phyloP scores from a whole-genome alignment of 2,797 vertebrate species.

The Gastrophryne carolinensis region DNA sequence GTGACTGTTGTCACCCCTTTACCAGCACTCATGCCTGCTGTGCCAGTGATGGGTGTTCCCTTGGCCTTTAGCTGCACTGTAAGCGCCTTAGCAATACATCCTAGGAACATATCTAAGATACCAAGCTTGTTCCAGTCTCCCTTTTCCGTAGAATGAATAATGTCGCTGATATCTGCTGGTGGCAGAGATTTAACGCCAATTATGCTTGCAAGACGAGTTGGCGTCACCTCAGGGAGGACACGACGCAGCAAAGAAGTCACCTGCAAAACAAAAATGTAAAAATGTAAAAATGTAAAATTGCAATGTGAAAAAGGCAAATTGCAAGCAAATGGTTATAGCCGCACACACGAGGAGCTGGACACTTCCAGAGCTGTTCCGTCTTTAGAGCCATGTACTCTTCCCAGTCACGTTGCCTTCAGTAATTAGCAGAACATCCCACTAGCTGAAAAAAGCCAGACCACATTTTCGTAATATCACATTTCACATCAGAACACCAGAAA shows the following conservation, averaged over 20 bases:
- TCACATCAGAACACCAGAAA: too few relatives aligned
- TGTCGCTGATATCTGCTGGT: conserved; percentile 97
- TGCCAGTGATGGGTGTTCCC: conserved; percentile 91
- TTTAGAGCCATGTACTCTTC: too few relatives aligned
- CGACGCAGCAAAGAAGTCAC: conserved; percentile 93
- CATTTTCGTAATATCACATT: too few relatives aligned
- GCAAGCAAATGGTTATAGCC: too few relatives aligned
- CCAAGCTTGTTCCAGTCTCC: conserved; percentile 97
- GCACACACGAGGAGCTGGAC: too few relatives aligned
- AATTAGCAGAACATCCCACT: too few relatives aligned
- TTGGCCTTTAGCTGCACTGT: conserved; percentile 99
- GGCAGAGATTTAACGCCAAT: conserved; percentile 96
- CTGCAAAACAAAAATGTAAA: too few relatives aligned
- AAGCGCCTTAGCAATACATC: conserved; percentile 97
- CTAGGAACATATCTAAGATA: conserved; percentile 98
- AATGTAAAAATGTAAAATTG: too few relatives aligned
- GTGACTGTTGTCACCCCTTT: conserved; percentile 98
- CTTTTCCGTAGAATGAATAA: conserved; percentile 98
- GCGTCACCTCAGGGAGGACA: conserved; percentile 95
- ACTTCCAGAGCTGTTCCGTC: too few relatives aligned
- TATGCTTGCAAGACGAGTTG: conserved; percentile 92
- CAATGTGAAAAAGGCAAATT: too few relatives aligned
- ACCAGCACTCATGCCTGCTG: conserved; percentile 87
- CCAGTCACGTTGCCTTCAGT: too few relatives aligned
- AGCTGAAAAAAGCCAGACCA: too few relatives aligned